These are phyloP conservation scores for Coregonus ussuriensis DNA, from an alignment of 2,797 vertebrate species.

Conservation along the genomic window DNA sequence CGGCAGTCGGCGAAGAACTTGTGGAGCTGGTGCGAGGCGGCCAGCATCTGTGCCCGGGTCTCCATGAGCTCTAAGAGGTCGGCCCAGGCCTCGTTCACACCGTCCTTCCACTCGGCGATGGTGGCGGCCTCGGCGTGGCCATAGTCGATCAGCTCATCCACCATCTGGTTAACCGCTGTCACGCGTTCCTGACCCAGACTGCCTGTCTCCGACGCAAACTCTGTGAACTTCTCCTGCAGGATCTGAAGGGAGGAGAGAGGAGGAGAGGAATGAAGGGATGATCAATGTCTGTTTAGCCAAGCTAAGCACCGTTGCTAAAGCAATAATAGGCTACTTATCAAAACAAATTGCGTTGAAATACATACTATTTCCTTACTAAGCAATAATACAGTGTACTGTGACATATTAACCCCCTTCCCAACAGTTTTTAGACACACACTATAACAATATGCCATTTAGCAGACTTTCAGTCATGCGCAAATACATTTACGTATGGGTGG, in stretches of 20 bases:
- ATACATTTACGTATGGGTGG: too few species aligned
- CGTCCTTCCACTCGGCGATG: conserved; percentile 96
- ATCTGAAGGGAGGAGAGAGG: conserved; percentile 55
- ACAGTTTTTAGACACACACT: too few species aligned
- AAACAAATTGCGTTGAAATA: too few species aligned
- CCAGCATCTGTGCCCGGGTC: conserved; percentile 89
- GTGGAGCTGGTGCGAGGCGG: conserved; percentile 91
- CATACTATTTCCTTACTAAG: too few species aligned
- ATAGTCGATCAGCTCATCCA: conserved; percentile 93
- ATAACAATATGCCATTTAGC: too few species aligned
- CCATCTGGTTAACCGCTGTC: conserved; percentile 92
- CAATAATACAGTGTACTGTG: too few species aligned
- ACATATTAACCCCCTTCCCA: too few species aligned
- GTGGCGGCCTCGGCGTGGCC: conserved; percentile 90
- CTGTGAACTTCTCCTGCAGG: conserved; percentile 93
- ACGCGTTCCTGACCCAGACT: conserved; percentile 87
- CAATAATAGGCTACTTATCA: too few species aligned
- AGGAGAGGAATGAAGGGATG: too few species aligned
- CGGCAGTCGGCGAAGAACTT: conserved; percentile 93
- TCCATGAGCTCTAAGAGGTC: conserved; percentile 95
- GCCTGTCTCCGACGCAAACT: conserved; percentile 88
- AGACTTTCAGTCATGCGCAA: too few species aligned
- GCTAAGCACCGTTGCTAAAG: too few species aligned
- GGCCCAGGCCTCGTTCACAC: conserved; percentile 93
- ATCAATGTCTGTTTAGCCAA: background rate